Base-by-base conservation (phyloP, 2,888 invertebrate species). In the Xestoiulus laeticollis region DNA sequence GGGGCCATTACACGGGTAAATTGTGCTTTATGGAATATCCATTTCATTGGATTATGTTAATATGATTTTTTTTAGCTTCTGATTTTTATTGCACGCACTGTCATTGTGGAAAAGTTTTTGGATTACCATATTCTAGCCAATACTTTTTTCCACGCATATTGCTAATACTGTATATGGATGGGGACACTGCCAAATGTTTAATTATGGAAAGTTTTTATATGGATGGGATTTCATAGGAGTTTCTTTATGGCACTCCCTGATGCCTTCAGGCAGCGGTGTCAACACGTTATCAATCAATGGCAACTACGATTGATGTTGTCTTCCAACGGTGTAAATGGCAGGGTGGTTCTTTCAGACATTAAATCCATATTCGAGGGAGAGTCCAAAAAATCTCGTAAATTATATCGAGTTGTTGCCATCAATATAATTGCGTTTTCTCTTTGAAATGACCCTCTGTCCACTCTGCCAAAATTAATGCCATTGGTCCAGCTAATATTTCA, bases 121-220 rank as follows among this genome's bases (percentile, higher is more conserved):
- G 22, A 68, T 68, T 5, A 68, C 26, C 19, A 26, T 22, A 26
- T 26, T 68, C 26, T 26, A n/a, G 14, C n/a, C 8, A 22, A 22
- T 2, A 10, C 26, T 12, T 68, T 68, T 26, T 68, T 12, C n/a
- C 59, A n/a, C 59, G 26, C 26, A 68, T 68, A 26, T 68, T 68
- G 22, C 68, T 68, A 68, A 68, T 68, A n/a, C n/a, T n/a, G n/a
- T n/a, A 68, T 68, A 68, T 68, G 68, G 68, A 68, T 26, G 12
- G 68, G 59, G 68, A 68, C 68, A 26, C 68, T 68, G 68, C 68
- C 68, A 68, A 68, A 68, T 68, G 68, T 68, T 68, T 68, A 68
- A 68, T 68, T 68, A 68, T 68, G 68, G 68, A 68, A 68, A 68
- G 68, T 68, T 68, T 68, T 68, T 68, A 68, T 68, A 68, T 68